Conservation (phyloP, 2,797 vertebrate species). For the Poecile montanus region DNA sequence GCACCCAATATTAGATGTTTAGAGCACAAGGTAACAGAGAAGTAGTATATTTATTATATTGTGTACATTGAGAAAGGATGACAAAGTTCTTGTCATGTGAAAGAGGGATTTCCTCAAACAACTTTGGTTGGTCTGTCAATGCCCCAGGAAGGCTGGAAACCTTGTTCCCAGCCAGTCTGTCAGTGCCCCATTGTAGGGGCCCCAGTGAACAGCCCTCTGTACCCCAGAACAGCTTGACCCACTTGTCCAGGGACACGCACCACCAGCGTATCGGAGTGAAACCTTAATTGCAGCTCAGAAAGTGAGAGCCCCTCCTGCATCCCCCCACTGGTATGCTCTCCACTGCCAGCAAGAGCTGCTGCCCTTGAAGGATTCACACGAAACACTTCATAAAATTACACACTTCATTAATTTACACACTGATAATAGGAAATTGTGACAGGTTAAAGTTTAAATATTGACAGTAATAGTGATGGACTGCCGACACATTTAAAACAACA, state of each 20-base stretch:
- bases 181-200: neutral
- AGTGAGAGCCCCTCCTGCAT: neutral
- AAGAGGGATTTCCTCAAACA: rapidly evolving
- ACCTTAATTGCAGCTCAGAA: neutral
- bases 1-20: neutral
- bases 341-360: neutral
- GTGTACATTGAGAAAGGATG: neutral
- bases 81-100: neutral
- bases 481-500: neutral
- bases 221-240: rapidly evolving
- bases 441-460: neutral
- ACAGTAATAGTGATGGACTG: too few species aligned
- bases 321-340: neutral
- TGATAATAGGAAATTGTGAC: neutral
- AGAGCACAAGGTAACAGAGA: neutral
- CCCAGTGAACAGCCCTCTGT: neutral
- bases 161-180: neutral
- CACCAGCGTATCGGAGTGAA: rapidly evolving
- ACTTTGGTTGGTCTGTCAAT: neutral
- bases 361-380: neutral
- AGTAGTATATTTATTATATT: neutral
- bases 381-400: neutral
- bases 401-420: neutral
- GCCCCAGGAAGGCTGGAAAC: neutral
- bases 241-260: neutral